phyloP scores from a whole-genome alignment of 2,797 vertebrate genomes.

The Nannoperca australis region DNA sequence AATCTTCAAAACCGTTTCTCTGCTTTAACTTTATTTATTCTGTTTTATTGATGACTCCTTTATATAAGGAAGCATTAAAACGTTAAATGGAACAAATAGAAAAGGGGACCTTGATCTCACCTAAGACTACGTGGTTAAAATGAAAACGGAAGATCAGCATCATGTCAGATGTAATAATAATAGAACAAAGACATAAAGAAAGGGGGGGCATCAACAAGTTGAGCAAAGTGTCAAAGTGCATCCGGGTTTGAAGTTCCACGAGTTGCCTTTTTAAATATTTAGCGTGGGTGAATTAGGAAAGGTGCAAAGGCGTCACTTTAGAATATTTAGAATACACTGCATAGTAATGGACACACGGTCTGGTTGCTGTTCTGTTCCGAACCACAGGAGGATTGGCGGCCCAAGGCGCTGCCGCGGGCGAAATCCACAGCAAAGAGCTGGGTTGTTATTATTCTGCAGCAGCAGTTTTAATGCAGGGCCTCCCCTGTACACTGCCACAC shows the following conservation, averaged over 20 bases:
- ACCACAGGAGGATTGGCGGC: conserved; percentile 75
- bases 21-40: not conserved
- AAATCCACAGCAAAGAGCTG: conserved; percentile 61
- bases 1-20: not conserved
- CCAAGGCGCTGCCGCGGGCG: conserved; percentile 74
- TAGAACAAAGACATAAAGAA: fast-evolving
- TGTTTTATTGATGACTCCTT: not conserved
- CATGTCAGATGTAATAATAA: not conserved
- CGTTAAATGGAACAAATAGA: not conserved
- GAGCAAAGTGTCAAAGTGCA: conserved; percentile 31
- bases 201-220: conserved; percentile 33
- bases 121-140: not conserved
- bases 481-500: conserved; percentile 44
- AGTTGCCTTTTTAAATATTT: conserved; percentile 58
- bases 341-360: conserved; percentile 71
- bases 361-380: conserved; percentile 77
- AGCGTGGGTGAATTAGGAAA: conserved; percentile 52
- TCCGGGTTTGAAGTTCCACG: not conserved
- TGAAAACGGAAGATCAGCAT: not conserved
- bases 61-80: too few relatives aligned
- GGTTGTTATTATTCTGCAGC: conserved; percentile 75
- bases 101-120: not conserved
- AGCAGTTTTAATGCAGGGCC: conserved; percentile 46
- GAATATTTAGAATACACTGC: conserved; percentile 53
- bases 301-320: conserved; percentile 60